phyloP scores from a whole-genome alignment of 2,113 vertebrate species.

The Reinhardtius hippoglossoides region DNA sequence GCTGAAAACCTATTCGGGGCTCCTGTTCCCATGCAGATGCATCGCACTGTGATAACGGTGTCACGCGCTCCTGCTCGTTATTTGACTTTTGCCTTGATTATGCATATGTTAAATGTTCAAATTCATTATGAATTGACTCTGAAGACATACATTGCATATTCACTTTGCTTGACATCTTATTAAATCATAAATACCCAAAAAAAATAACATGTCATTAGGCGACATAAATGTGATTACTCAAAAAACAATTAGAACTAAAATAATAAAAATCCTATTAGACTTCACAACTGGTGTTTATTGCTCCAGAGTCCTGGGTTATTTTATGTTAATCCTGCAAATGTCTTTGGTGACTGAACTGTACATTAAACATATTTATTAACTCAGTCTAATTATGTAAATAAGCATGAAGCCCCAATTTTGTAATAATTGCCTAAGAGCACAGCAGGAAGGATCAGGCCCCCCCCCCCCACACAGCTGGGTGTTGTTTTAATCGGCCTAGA shows the following conservation, averaged over 20 bases:
- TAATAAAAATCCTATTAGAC: not conserved
- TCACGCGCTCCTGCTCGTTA: conserved; percentile 52
- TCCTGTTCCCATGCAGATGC: conserved; percentile 37
- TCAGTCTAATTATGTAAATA: conserved; percentile 28
- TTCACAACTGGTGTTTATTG: not conserved
- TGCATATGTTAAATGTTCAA: conserved; percentile 54
- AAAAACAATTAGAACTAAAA: not conserved
- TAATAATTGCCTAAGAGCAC: conserved; percentile 11
- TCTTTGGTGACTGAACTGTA: conserved; percentile 25
- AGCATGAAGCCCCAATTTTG: conserved; percentile 21
- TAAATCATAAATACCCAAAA: conserved; percentile 4
- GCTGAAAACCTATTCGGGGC: conserved; percentile 27
- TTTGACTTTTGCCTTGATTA: conserved; percentile 63
- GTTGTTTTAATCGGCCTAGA: conserved; percentile 26
- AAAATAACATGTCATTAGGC: conserved; percentile 4
- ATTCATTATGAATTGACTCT: not conserved
- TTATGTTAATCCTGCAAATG: conserved; percentile 17
- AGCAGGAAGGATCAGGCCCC: conserved; percentile 2
- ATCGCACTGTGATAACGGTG: conserved; percentile 56
- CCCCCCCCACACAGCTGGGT: conserved; percentile 19
- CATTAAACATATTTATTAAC: conserved; percentile 20
- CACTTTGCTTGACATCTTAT: not conserved
- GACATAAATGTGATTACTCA: not conserved
- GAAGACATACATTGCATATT: conserved; percentile 1
- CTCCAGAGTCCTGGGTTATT: not conserved